A percentile compares a stretch with the other conserved stretches of the same genome.
Conservation (phyloP, 1,140 invertebrate genomes). For the Helicoverpa zea region DNA sequence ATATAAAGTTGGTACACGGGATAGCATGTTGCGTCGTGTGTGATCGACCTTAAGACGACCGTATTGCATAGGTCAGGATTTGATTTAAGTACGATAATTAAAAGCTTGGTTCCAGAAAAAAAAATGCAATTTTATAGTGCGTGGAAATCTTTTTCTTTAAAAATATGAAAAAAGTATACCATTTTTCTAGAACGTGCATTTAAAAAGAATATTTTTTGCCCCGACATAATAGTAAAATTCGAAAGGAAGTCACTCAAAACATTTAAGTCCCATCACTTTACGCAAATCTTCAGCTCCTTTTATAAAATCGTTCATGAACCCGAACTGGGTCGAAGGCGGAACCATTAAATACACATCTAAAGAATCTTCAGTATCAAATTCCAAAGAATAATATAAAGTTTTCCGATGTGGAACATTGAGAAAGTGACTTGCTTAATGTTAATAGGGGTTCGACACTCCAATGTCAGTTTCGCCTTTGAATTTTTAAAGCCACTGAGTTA, state of each 20-base stretch:
- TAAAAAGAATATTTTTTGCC: background rate
- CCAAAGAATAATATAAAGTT: constrained; percentile 62
- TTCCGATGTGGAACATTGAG: constrained; percentile 60
- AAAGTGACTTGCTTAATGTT: constrained; percentile 70
- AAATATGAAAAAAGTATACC: background rate
- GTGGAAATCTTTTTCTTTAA: background rate
- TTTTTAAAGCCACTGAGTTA: constrained; percentile 69
- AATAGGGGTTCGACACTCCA: constrained; percentile 66
- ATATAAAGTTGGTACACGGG: too few relatives aligned
- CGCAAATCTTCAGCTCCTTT: constrained; percentile 9
- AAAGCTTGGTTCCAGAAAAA: too few relatives aligned
- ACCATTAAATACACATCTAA: constrained; percentile 44
- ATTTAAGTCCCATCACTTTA: constrained; percentile 24
- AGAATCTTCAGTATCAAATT: constrained; percentile 54
- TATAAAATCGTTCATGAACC: constrained; percentile 35
- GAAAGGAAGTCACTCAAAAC: background rate
- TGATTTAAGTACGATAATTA: background rate
- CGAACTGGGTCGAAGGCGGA: constrained; percentile 5
- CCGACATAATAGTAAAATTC: background rate
- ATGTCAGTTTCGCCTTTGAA: constrained; percentile 72
- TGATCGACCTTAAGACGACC: too few relatives aligned
- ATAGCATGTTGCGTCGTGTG: too few relatives aligned
- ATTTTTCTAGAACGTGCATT: background rate
- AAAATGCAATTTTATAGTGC: background rate
- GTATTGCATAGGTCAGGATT: background rate